A percentile compares a stretch with the other conserved stretches of the same genome.
phyloP scores from a whole-genome alignment of 2,113 vertebrate species.

The Hypanus sabinus region DNA sequence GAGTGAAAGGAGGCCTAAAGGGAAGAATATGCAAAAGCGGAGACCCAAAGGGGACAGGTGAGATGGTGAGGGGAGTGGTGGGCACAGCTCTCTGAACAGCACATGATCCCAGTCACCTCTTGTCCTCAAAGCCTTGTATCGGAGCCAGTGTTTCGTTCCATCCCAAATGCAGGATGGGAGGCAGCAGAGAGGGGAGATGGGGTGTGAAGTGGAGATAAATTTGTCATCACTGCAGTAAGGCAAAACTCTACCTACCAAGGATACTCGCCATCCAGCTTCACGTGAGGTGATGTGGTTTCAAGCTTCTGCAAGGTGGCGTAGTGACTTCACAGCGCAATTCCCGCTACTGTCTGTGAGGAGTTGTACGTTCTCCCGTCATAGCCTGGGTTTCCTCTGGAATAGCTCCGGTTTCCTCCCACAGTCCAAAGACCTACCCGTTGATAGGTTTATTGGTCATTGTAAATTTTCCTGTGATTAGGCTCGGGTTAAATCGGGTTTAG shows the following conservation, averaged over 20 bases:
- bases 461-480: too few species aligned
- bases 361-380: too few species aligned
- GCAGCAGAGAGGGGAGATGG: background rate
- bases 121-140: background rate
- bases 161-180: background rate
- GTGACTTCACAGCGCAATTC: too few species aligned
- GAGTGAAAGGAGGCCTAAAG: slow-evolving; percentile 85
- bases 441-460: too few species aligned
- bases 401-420: too few species aligned
- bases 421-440: too few species aligned
- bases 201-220: background rate
- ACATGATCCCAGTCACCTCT: background rate
- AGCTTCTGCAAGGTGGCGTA: background rate
- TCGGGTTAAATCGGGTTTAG: too few species aligned
- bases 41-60: slow-evolving; percentile 89
- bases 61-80: slow-evolving; percentile 20
- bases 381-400: too few species aligned
- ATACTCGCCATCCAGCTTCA: too few species aligned
- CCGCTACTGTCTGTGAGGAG: too few species aligned
- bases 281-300: background rate
- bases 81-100: background rate
- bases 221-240: background rate
- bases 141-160: background rate
- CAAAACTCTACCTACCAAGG: background rate
- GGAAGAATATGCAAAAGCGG: slow-evolving; percentile 84